Evolutionary conservation across 1,140 invertebrate species (phyloP), one percentile per base, ranked within the genome.

Genomic region (Drosophila nigromelanica): DNA sequence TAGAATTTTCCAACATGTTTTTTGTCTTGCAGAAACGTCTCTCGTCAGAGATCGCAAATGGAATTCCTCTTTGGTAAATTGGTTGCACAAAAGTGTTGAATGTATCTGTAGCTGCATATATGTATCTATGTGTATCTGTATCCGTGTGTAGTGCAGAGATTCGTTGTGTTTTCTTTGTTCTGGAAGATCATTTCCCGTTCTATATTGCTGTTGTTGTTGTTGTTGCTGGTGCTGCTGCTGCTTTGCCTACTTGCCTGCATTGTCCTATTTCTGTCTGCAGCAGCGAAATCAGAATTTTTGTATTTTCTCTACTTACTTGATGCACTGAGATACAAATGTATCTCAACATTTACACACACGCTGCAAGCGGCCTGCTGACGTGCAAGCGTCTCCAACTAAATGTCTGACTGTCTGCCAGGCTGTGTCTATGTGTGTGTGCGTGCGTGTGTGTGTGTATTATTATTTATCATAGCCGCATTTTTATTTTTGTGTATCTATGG

Each of bases 401-500:
- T 24, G 48, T 69, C 30, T 43, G 54, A 42, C 66, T 52, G 37
- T 7, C 56, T 47, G n/a, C n/a, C n/a, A n/a, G n/a, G n/a, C n/a
- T n/a, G 40, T 30, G 18, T 40, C 10, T 40, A 8, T 35, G 56
- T 45, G 8, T 42, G n/a, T 35, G 43, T 39, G 15, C 40, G 43
- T 40, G 48, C 42, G 14, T 67, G 61, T 72, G 42, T 47, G 55
- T 55, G 48, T 56, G 43, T 66, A 39, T 74, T 89, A 90, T 90
- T 86, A 89, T 86, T 89, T 90, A 90, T 89, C 80, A 79, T 86
- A 86, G 80, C 75, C 75, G 86, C 70, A 87, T 87, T 87, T 87
- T 76, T 82, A 86, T 90, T 90, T 90, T 90, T 81, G 86, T 90
- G 78, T 87, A 90, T 90, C 87, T 90, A 82, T 90, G 87, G 87